Conservation (phyloP, 2,797 vertebrate species). For the Poecilia velifera region DNA sequence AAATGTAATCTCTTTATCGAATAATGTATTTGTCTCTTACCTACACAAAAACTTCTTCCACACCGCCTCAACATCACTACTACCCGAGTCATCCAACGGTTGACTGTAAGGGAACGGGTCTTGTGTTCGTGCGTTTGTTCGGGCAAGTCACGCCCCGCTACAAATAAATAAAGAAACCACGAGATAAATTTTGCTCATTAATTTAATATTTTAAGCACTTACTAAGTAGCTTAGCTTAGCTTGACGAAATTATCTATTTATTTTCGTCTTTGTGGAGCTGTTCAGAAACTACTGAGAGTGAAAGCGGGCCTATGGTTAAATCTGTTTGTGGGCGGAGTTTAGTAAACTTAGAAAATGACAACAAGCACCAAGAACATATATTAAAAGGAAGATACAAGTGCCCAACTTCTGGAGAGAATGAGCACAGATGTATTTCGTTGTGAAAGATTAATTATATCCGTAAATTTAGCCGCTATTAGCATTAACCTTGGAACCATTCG, state of each 20-base stretch:
- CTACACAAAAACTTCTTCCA: neutral
- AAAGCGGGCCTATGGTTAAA: neutral
- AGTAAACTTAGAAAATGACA: neutral
- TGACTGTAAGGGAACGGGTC: neutral
- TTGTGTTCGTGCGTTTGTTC: neutral
- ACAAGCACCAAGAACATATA: neutral
- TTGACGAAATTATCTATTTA: neutral
- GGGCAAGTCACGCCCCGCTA: conserved; percentile 55
- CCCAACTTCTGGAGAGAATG: neutral
- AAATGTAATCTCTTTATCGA: neutral
- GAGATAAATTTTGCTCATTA: neutral
- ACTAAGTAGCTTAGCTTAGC: neutral
- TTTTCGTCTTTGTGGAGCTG: fast-evolving
- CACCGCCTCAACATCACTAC: neutral
- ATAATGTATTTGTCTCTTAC: neutral
- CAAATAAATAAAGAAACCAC: neutral
- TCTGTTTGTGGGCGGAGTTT: neutral
- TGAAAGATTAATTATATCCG: neutral
- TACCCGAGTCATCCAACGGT: neutral
- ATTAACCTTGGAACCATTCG: neutral
- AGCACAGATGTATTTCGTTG: neutral
- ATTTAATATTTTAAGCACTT: neutral
- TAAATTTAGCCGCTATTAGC: neutral
- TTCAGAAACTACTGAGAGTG: fast-evolving
- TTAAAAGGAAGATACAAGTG: neutral